These are phyloP conservation scores for Syrphus vitripennis DNA, from an alignment of 2,888 invertebrate species.

Conservation along the genomic window DNA sequence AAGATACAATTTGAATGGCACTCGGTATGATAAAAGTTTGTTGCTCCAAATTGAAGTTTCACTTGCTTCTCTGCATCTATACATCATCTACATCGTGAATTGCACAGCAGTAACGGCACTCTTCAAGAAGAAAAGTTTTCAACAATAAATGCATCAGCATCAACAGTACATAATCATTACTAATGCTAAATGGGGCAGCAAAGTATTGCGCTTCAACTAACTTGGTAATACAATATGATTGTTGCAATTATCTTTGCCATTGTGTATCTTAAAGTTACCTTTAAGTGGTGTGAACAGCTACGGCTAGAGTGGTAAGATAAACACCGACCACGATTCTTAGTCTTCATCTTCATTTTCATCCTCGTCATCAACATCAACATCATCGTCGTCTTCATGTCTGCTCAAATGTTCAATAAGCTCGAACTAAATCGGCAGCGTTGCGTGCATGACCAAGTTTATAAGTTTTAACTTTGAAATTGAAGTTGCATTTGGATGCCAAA, in stretches of 20 bases:
- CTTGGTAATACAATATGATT: conserved; percentile 13
- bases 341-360: not conserved
- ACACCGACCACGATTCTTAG: not conserved
- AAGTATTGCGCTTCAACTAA: conserved; percentile 1
- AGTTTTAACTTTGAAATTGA: not conserved
- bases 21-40: conserved; percentile 62
- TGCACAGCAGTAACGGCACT: not conserved
- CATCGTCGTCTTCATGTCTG: conserved; percentile 3
- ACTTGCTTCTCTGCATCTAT: not conserved
- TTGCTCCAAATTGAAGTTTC: conserved; percentile 38
- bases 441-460: not conserved
- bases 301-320: not conserved
- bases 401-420: not conserved
- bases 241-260: conserved; percentile 46
- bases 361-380: not conserved
- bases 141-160: not conserved
- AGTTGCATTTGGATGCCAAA: conserved; percentile 10
- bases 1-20: conserved; percentile 16
- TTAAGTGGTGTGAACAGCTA: not conserved
- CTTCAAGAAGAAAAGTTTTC: not conserved
- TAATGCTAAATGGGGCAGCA: conserved; percentile 44
- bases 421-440: not conserved
- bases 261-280: conserved; percentile 15
- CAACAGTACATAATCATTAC: not conserved
- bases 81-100: not conserved